Evolutionary conservation across 2,797 vertebrate species (phyloP).

Genomic region (Pelodytes ibericus): DNA sequence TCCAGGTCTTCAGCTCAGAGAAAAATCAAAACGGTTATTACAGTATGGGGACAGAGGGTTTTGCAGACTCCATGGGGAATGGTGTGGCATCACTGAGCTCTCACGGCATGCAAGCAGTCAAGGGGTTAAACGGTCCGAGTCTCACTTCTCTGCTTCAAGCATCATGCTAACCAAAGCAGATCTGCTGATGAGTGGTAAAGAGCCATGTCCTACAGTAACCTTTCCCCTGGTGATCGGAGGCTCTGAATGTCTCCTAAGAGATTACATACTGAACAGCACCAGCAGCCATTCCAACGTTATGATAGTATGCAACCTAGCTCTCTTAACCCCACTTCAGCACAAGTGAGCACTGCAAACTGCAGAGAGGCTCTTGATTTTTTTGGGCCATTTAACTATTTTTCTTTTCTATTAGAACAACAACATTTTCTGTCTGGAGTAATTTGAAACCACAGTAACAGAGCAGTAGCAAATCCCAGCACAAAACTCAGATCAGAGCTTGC

Average conservation of each 20-base stretch:
- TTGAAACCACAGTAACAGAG: no score
- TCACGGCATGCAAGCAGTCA: not conserved
- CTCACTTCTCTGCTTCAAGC: constrained; percentile 5
- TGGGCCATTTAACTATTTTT: no score
- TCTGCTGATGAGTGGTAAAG: constrained; percentile 4
- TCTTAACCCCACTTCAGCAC: not conserved
- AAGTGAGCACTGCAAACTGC: no score
- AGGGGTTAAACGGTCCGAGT: constrained; percentile 8
- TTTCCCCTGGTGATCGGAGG: constrained; percentile 6
- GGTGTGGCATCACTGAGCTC: not conserved
- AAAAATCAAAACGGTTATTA: not conserved
- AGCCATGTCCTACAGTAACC: constrained; percentile 46
- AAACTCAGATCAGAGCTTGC: no score
- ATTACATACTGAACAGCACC: constrained; percentile 36
- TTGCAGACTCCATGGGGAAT: not conserved
- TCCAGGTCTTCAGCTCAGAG: not conserved
- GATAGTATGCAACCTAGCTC: not conserved
- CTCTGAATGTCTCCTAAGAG: constrained; percentile 1
- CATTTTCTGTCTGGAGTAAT: no score
- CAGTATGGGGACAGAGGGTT: not conserved
- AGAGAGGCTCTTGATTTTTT: no score
- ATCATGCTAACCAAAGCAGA: constrained; percentile 46
- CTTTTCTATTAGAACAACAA: no score
- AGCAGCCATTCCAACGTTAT: not conserved
- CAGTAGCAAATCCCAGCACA: no score